Evolutionary conservation across 2,113 vertebrate genomes (phyloP), one percentile per base, ranked within the genome.

Genomic region (Azemiops feae): DNA sequence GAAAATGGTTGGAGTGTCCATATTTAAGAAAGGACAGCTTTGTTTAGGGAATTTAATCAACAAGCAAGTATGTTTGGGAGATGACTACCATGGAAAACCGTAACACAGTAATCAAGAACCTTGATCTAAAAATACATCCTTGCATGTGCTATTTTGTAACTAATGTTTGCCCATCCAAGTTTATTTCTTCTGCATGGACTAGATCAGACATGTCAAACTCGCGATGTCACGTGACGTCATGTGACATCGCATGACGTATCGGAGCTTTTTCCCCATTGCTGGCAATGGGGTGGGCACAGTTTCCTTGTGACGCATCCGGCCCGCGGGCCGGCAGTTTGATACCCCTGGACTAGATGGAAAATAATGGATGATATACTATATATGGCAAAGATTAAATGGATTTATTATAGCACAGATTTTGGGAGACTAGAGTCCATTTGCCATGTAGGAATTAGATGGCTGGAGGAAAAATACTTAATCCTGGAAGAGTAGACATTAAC

Each of bases 191-290:
- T 54, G n/a, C 34, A 20, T 12, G 23, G 89, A n/a, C 7, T 45
- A 43, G 10, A 7, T 53, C 47, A 50, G 8, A 50, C 1, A 50
- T 50, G 47, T 50, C 47, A 50, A 50, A 50, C 8, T 50, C 47
- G 1, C 8, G 1, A 50, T 1, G 1, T 9, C 47, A 50, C 8
- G 8, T 9, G 45, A 47, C 1, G 5, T 47, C 45, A 5, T 6
- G 45, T 47, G 45, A n/a, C n/a, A n/a, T n/a, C n/a, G n/a, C n/a
- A n/a, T n/a, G n/a, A 47, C 5, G 45, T 47, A 47, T 47, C 1
- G 45, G 45, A 47, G 45, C 45, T 47, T 5, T 47, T 47, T 47
- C 45, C 45, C 45, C 45, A 47, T 47, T 47, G 45, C 45, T 5
- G 5, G 45, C 45, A 47, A 47, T 47, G 45, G 45, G 45, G 6